These are phyloP conservation scores for Micromesistius poutassou DNA, from an alignment of 2,797 vertebrate species.

Conservation along the genomic window DNA sequence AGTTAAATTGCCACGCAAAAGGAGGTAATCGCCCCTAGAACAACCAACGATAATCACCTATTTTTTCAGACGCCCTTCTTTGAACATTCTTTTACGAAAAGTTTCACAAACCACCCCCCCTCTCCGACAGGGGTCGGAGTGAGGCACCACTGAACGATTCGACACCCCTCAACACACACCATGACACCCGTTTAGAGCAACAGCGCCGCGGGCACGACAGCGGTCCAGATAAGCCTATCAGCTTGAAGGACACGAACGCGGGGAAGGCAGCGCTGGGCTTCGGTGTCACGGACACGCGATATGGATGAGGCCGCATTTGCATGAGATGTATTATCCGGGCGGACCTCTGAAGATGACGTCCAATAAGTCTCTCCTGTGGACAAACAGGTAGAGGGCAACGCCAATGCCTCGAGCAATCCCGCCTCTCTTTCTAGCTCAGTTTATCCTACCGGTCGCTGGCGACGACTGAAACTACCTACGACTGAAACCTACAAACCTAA, in stretches of 20 bases:
- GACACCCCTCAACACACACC: constrained; percentile 17
- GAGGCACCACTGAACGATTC: constrained; percentile 22
- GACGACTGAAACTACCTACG: too few relatives aligned
- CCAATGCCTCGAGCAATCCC: too few relatives aligned
- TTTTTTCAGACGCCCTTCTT: too few relatives aligned
- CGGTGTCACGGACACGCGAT: constrained; percentile 10
- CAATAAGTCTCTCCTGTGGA: constrained; percentile 1
- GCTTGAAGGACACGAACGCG: not conserved
- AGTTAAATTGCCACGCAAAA: too few relatives aligned
- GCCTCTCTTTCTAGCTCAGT: too few relatives aligned
- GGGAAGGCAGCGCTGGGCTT: not conserved
- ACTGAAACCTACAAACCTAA: too few relatives aligned
- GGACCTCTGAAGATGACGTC: not conserved
- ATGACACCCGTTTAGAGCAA: constrained; percentile 18
- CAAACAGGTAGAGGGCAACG: too few relatives aligned
- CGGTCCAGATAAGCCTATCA: not conserved
- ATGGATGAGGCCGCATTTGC: constrained; percentile 4
- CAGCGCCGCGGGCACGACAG: not conserved
- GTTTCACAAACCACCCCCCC: too few relatives aligned
- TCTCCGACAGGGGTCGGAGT: not conserved
- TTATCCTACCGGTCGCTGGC: too few relatives aligned
- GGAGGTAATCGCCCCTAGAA: too few relatives aligned
- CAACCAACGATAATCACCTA: too few relatives aligned
- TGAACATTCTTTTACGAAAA: too few relatives aligned
- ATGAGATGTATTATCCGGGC: not conserved